Base-by-base conservation (phyloP, 2,888 invertebrate genomes). In the Euphydryas editha region DNA sequence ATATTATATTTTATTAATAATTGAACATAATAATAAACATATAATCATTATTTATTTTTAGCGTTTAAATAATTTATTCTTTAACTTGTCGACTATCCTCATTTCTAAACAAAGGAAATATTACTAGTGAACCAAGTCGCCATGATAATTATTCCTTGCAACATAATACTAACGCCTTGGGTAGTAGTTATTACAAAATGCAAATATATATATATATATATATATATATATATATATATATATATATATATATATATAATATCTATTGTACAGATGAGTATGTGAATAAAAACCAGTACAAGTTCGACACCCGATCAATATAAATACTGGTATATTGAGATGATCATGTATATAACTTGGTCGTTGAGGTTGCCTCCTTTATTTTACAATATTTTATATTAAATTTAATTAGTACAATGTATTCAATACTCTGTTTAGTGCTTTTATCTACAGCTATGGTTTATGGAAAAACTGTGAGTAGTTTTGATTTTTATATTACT, bases 381-480 rank as follows among this genome's bases (percentile, higher is more conserved):
- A 24, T 51, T 24, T 24, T 4, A 7, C 21, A 15, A 21, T 15
- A 21, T 49, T 49, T 21, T 4, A 18, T 15, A 15, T 49, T 21
- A 47, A 10, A 10, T 47, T 15, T 17, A 36, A 36, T 8, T 17
- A 54, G 30, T 6, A 54, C 17, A 18, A 54, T 54, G 54, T 17
- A 17, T 36, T 10, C 17, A 36, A 15, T 30, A 36, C 10, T 54
- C 47, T 65, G 20, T 37, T 17, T 59, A 11, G 24, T 62, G 17
- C 30, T 68, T 1, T 1, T 62, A 20, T 21, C 62, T 11, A 30
- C 54, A 30, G 55, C 18, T 20, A 18, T 68, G 20, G 62, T 68
- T 21, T n/a, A 59, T 15, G 68, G 65, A 42, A 56, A 59, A 21
- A 36, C n/a, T 39, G 65, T 62, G 36, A 68, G 59, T 70, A 24